These are phyloP conservation scores for Coremacera marginata DNA, from an alignment of 2,888 invertebrate genomes.

Conservation along the genomic window DNA sequence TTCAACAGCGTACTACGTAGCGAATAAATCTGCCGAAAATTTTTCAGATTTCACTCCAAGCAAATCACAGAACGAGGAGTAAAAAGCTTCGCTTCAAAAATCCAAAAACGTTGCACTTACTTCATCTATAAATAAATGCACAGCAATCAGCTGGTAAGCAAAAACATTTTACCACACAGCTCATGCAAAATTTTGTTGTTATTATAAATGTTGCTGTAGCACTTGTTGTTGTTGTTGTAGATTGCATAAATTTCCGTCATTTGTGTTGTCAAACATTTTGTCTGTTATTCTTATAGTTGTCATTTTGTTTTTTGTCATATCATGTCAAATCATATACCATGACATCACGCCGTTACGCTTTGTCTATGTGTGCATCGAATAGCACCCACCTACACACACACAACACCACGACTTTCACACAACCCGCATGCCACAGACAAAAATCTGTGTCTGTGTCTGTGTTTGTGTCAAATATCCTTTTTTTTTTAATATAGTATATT, in stretches of 20 bases:
- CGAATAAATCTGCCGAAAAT: too few relatives aligned
- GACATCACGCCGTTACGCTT: not conserved
- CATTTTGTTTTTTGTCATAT: conserved; percentile 1
- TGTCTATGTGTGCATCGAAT: too few relatives aligned
- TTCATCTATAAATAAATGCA: too few relatives aligned
- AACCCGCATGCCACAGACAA: not conserved
- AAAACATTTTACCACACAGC: not conserved
- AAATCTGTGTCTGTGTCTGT: not conserved
- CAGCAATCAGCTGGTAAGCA: too few relatives aligned
- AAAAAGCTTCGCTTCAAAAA: too few relatives aligned
- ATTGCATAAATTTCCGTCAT: conserved; percentile 18
- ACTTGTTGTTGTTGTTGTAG: not conserved
- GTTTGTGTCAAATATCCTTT: not conserved
- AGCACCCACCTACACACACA: not conserved
- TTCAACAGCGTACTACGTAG: too few relatives aligned
- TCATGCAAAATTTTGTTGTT: not conserved
- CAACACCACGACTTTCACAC: not conserved
- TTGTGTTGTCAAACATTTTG: conserved; percentile 18
- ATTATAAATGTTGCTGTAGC: not conserved
- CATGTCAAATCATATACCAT: conserved; percentile 22
- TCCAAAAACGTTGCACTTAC: too few relatives aligned
- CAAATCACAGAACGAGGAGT: too few relatives aligned
- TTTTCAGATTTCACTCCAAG: too few relatives aligned
- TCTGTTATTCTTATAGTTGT: too few relatives aligned
- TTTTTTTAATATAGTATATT: not conserved